phyloP scores from a whole-genome alignment of 2,797 vertebrate species.

The Catostomus latipinnis region DNA sequence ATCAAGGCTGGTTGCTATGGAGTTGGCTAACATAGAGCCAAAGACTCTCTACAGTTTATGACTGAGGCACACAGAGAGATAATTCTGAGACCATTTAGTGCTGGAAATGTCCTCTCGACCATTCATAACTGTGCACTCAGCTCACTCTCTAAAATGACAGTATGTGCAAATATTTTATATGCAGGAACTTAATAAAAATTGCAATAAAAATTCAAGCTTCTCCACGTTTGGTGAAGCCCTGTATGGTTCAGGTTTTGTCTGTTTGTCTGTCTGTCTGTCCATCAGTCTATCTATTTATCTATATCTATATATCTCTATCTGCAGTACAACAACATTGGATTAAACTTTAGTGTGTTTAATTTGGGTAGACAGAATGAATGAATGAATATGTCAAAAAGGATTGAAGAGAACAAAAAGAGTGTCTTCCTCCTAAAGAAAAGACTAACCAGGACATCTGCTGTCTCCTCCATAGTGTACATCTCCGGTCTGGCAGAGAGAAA shows the following conservation, averaged over 20 bases:
- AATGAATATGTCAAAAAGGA: slow-evolving; percentile 23
- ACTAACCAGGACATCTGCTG: slow-evolving; percentile 45
- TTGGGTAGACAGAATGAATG: slow-evolving; percentile 5
- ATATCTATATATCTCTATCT: no score
- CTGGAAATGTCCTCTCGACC: slow-evolving; percentile 4
- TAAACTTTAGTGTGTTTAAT: neutral
- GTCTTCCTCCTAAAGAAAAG: slow-evolving; percentile 11
- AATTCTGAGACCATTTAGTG: slow-evolving; percentile 41
- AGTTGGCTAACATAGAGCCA: slow-evolving; percentile 48
- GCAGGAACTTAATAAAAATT: slow-evolving; percentile 16
- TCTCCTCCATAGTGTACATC: slow-evolving; percentile 29
- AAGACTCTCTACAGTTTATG: slow-evolving; percentile 46
- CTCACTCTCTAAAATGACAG: slow-evolving; percentile 41
- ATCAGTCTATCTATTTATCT: no score
- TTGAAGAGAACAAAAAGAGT: slow-evolving; percentile 34
- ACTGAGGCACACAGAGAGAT: slow-evolving; percentile 26
- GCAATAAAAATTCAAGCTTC: neutral
- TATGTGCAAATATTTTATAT: slow-evolving; percentile 40
- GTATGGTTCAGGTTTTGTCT: neutral
- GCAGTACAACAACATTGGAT: no score
- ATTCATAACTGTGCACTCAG: slow-evolving; percentile 17
- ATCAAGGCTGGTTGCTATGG: slow-evolving; percentile 51
- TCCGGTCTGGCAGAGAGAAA: slow-evolving; percentile 47
- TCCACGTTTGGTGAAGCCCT: neutral
- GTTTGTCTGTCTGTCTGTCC: neutral